Conservation (phyloP, 2,888 invertebrate genomes). For the Lycaena phlaeas region DNA sequence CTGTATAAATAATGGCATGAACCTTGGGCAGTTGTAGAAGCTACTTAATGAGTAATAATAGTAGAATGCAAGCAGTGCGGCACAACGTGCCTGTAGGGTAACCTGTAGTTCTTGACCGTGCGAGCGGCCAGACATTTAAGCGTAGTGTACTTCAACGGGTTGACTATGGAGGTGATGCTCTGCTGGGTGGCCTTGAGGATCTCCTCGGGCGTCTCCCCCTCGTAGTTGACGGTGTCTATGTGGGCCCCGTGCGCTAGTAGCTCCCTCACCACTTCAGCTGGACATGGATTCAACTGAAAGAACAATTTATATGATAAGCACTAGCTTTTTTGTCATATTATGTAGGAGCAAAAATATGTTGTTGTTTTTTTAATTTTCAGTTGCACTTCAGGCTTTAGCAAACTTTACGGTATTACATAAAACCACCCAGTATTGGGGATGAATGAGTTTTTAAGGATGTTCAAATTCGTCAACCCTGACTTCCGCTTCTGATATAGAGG, state of each 20-base stretch:
- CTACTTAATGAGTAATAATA: conserved; percentile 55
- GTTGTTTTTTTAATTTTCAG: no score
- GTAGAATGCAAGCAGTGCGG: conserved; percentile 67
- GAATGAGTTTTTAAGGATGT: no score
- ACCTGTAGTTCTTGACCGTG: conserved; percentile 80
- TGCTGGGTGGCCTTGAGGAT: conserved; percentile 74
- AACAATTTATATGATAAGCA: background rate
- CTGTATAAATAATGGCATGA: conserved; percentile 8
- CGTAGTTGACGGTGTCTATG: conserved; percentile 85
- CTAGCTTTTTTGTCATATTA: no score
- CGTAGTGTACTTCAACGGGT: conserved; percentile 83
- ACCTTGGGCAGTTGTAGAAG: conserved; percentile 5
- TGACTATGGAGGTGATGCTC: conserved; percentile 77
- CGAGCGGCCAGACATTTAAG: conserved; percentile 91
- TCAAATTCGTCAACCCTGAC: no score
- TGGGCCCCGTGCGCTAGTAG: conserved; percentile 88
- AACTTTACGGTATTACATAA: no score
- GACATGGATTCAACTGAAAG: conserved; percentile 76
- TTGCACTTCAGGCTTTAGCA: no score
- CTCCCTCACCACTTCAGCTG: conserved; percentile 78
- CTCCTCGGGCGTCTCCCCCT: conserved; percentile 82
- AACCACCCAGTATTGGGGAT: no score
- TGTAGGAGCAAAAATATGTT: no score
- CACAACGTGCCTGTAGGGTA: conserved; percentile 74
- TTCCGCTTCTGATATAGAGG: no score